Conservation (phyloP, 2,888 invertebrate species). For the Scaptomyza polygonia region DNA sequence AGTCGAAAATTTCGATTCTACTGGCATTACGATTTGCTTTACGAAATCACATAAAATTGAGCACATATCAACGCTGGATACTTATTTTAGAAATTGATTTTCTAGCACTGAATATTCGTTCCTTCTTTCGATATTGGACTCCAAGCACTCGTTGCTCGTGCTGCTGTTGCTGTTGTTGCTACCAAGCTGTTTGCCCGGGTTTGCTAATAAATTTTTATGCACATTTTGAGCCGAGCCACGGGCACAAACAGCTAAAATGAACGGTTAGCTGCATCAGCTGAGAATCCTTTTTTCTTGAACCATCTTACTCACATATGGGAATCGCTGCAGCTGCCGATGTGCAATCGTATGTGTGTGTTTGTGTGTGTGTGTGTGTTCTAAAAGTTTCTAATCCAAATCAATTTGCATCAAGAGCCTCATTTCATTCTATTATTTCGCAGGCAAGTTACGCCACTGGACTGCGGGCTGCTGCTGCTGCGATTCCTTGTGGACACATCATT, state of each 20-base stretch:
- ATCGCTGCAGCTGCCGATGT: slow-evolving; percentile 9
- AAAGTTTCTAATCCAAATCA: slow-evolving; percentile 83
- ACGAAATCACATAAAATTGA: slow-evolving; percentile 23
- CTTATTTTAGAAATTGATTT: slow-evolving; percentile 49
- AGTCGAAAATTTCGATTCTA: neutral
- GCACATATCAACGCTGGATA: slow-evolving; percentile 12
- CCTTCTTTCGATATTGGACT: slow-evolving; percentile 17
- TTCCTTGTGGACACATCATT: slow-evolving; percentile 76
- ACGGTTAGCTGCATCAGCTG: slow-evolving; percentile 36
- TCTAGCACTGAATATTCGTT: slow-evolving; percentile 12
- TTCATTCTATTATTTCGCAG: slow-evolving; percentile 82
- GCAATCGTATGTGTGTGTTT: slow-evolving; percentile 5
- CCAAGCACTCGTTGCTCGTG: slow-evolving; percentile 19
- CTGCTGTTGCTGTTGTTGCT: slow-evolving; percentile 16
- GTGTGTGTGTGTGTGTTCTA: slow-evolving; percentile 52
- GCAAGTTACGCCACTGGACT: slow-evolving; percentile 71
- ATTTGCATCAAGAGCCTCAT: slow-evolving; percentile 83
- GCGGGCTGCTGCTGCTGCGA: slow-evolving; percentile 34
- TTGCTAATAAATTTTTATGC: slow-evolving; percentile 66
- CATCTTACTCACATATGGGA: slow-evolving; percentile 45
- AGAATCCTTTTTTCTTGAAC: slow-evolving; percentile 18
- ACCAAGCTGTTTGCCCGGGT: slow-evolving; percentile 10
- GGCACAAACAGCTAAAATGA: slow-evolving; percentile 29
- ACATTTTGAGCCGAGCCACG: slow-evolving; percentile 47
- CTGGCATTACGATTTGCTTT: neutral